These are phyloP conservation scores for Pampusana beccarii DNA, from an alignment of 2,113 vertebrate genomes.

Conservation along the genomic window DNA sequence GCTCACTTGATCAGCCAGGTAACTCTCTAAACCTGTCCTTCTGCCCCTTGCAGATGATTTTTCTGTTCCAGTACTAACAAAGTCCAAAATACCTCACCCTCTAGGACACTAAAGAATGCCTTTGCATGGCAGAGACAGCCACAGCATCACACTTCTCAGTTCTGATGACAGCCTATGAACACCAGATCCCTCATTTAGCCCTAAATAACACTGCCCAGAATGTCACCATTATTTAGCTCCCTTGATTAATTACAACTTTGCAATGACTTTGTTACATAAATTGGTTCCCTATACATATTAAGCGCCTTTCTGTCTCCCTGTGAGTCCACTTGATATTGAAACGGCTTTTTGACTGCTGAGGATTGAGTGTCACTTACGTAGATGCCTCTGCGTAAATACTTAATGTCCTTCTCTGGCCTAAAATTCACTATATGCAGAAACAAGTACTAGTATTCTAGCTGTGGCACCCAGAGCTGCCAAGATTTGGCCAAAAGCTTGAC, in stretches of 20 bases:
- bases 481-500: constrained; percentile 2
- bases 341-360: not conserved
- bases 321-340: not conserved
- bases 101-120: not conserved
- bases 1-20: not conserved
- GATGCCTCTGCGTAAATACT: not conserved
- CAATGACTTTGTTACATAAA: constrained; percentile 6
- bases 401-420: not conserved
- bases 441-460: constrained; percentile 27
- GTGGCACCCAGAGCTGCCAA: not conserved
- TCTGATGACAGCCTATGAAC: constrained; percentile 46
- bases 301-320: not conserved
- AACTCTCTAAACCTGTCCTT: not conserved
- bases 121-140: not conserved
- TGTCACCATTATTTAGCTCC: constrained; percentile 33
- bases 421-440: not conserved
- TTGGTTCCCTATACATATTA: constrained; percentile 32
- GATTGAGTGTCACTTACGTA: not conserved
- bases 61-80: not conserved
- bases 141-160: not conserved
- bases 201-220: constrained; percentile 38
- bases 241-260: constrained; percentile 49
- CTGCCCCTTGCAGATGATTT: not conserved
- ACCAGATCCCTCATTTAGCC: constrained; percentile 25
- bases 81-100: not conserved